Evolutionary conservation across 2,888 invertebrate species (phyloP), one percentile per base, ranked within the genome.

Genomic region (Gastrophysa polygoni): DNA sequence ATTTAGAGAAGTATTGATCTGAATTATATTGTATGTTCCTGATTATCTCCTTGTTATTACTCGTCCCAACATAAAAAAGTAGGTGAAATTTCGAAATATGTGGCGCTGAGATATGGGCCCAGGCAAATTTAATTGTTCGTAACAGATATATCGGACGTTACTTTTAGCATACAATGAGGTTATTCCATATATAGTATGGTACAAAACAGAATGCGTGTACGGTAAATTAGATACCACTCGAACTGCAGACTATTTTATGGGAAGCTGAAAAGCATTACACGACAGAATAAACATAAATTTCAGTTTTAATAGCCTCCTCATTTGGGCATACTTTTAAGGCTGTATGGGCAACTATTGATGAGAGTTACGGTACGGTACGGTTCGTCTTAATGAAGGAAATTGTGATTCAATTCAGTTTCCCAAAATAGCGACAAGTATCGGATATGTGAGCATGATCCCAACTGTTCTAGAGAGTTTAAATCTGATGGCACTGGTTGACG

Each of bases 151-250:
- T 66, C 57, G 54, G 59, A 61, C 51, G 59, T 55, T 20, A 18
- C 43, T 50, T 66, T 66, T 66, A 63, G 52, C 63, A 66, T 64
- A 70, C 67, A 67, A 66, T 64, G 61, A 67, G 67, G 68, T 66
- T 67, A 66, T 28, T 59, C 66, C 64, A 59, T 70, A 60, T 67
- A 65, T 57, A 58, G 67, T 47, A 18, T 48, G 38, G 51, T 50
- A 59, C 59, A 57, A 57, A 61, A 64, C 60, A 64, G 64, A 61
- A 61, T 51, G 50, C 18, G 34, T 47, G 58, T 56, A 52, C 63
- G 32, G 54, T 57, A 59, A 63, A 60, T 59, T 59, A 57, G 58
- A 61, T 57, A 54, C 47, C 46, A 38, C 50, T 57, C 56, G 47
- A 20, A 29, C 46, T 38, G 34, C 8, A 38, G 51, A 43, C 62